Conservation (phyloP, 23 tunicate species). For the Halocynthia roretzi region DNA sequence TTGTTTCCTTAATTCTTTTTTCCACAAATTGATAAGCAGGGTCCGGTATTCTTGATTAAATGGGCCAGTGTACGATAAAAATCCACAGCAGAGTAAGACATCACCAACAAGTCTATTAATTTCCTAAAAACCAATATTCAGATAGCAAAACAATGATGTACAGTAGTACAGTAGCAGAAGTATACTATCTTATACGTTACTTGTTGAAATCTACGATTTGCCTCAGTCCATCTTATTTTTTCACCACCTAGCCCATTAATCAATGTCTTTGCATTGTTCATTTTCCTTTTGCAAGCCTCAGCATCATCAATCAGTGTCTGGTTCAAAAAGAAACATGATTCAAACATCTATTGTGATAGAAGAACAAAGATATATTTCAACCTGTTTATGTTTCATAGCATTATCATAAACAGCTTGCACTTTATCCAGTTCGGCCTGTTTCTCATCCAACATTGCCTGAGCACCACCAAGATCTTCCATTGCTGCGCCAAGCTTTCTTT, state of each 20-base stretch:
- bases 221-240: slow-evolving; percentile 86
- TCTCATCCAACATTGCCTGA: slow-evolving; percentile 65
- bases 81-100: slow-evolving; percentile 80
- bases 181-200: slow-evolving; percentile 12
- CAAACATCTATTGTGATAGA: background rate
- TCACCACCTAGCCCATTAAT: slow-evolving; percentile 92
- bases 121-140: slow-evolving; percentile 32
- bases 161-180: background rate
- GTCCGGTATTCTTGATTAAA: slow-evolving; percentile 88
- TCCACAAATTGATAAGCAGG: slow-evolving; percentile 61
- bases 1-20: slow-evolving; percentile 74
- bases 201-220: slow-evolving; percentile 79
- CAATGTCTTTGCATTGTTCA: slow-evolving; percentile 82
- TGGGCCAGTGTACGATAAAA: slow-evolving; percentile 91
- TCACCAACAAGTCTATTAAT: slow-evolving; percentile 78
- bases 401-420: slow-evolving; percentile 90
- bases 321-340: background rate
- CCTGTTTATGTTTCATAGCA: slow-evolving; percentile 88
- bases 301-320: slow-evolving; percentile 90
- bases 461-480: slow-evolving; percentile 81
- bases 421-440: slow-evolving; percentile 83
- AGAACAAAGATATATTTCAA: background rate
- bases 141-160: background rate
- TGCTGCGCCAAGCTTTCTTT: slow-evolving; percentile 61
- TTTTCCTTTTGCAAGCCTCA: slow-evolving; percentile 93